Conservation (phyloP, 2,113 vertebrate genomes). For the Burhinus bistriatus region DNA sequence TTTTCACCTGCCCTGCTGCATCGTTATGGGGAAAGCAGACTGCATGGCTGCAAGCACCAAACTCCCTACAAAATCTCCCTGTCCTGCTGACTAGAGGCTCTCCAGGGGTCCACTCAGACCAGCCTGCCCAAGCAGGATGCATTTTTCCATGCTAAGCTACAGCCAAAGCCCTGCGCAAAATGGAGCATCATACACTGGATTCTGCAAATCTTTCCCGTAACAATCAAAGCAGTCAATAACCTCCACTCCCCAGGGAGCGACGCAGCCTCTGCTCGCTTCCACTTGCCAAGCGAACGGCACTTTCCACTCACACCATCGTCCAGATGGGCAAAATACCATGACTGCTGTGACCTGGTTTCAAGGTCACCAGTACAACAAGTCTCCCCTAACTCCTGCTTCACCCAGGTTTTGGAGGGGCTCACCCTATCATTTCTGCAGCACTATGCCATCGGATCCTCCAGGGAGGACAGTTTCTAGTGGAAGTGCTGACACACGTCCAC, state of each 20-base stretch:
- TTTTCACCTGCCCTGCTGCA: fast-evolving
- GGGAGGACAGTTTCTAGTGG: fast-evolving
- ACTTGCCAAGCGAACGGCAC: fast-evolving
- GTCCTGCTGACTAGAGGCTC: fast-evolving
- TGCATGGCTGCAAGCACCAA: background rate
- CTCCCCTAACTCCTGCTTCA: background rate
- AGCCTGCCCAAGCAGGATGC: background rate
- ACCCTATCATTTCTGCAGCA: fast-evolving
- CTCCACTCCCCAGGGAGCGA: background rate
- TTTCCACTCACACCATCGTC: background rate
- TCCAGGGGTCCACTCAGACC: fast-evolving
- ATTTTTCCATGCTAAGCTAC: background rate
- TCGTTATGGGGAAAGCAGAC: fast-evolving
- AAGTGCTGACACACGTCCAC: background rate
- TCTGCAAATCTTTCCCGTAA: background rate
- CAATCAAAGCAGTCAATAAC: background rate
- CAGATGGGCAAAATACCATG: too few species aligned
- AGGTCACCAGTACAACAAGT: background rate
- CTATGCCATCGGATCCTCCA: too few species aligned
- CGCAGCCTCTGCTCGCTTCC: fast-evolving
- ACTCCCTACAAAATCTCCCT: fast-evolving
- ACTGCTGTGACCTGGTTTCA: background rate
- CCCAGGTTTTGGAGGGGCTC: background rate
- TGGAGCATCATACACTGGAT: fast-evolving
- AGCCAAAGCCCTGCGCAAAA: background rate